Base-by-base conservation (phyloP, 1,140 invertebrate genomes). In the Neodiprion lecontei region DNA sequence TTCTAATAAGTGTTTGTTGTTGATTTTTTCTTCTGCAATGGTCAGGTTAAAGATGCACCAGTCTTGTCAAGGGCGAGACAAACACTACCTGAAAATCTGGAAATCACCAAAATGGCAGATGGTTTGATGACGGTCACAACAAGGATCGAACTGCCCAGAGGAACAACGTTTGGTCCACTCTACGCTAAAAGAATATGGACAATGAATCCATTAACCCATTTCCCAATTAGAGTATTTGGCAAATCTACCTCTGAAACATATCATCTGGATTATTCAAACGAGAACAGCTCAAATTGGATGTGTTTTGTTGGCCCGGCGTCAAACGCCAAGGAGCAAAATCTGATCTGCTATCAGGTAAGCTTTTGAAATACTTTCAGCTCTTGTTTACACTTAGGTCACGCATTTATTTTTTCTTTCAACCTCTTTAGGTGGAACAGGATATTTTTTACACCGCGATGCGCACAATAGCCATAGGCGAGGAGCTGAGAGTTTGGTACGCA, bases 221-320 rank as follows among this genome's bases (percentile, higher is more conserved):
- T 89, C 78, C 78, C 85, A 9, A 77, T 89, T 1, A 87, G 86
- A 83, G 40, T 79, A 12, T 79, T 79, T 72, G 76, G 74, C 14
- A 69, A 73, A 47, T 49, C 49, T 11, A 0, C 53, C 1, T 23
- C 68, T n/a, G 76, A 77, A n/a, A 77, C 82, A 74, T 90, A 80
- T 84, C 86, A 85, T 81, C 82, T 93, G 75, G 90, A 92, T 81
- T 90, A 88, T 48, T 86, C 78, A 14, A 88, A 92, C 83, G 89
- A 91, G 75, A 82, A 87, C 28, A 84, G 86, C 67, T 91, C 90
- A 75, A 93, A 92, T 87, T 93, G 92, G 92, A 91, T 93, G 91
- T 89, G 89, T 76, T 91, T 91, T 79, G 89, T 93, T 10, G 84
- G 84, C 61, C 84, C 89, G 74, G 91, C 91, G 1, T 83, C 80